These are phyloP conservation scores for Noctua fimbriata DNA, from an alignment of 2,888 invertebrate species.

Conservation along the genomic window DNA sequence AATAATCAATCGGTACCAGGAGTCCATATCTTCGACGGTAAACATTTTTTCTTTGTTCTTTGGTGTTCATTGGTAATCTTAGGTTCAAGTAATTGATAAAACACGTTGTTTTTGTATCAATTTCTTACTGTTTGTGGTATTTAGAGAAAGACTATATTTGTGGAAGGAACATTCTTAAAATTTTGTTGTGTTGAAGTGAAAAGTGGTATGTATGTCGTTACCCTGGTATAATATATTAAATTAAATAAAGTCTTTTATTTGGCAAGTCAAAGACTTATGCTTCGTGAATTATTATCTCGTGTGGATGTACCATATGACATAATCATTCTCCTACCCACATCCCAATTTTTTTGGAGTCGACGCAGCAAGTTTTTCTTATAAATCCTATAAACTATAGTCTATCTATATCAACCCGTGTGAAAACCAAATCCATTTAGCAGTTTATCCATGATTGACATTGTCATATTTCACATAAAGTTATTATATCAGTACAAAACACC, in stretches of 20 bases:
- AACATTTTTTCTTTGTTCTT: slow-evolving; percentile 28
- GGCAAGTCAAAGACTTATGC: not conserved
- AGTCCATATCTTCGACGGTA: not conserved
- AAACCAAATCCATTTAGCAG: not conserved
- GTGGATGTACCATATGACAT: not conserved
- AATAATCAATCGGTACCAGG: not conserved
- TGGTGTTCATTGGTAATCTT: not conserved
- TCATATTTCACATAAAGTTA: not conserved
- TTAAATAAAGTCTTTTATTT: not conserved
- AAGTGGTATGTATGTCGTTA: not conserved
- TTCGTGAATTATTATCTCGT: not conserved
- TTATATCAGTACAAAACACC: not conserved
- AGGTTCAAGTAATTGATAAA: not conserved
- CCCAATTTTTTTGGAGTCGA: not conserved
- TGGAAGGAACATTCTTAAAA: not conserved
- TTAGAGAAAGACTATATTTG: too few species aligned
- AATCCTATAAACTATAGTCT: not conserved
- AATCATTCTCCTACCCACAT: not conserved
- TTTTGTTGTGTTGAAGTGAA: not conserved
- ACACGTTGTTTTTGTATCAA: not conserved
- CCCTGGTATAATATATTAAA: not conserved
- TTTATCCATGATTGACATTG: not conserved
- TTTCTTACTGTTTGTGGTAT: not conserved
- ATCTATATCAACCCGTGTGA: not conserved
- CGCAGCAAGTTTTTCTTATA: not conserved